Evolutionary conservation across 2,797 vertebrate species (phyloP).

Genomic region (Pantherophis alleghaniensis): DNA sequence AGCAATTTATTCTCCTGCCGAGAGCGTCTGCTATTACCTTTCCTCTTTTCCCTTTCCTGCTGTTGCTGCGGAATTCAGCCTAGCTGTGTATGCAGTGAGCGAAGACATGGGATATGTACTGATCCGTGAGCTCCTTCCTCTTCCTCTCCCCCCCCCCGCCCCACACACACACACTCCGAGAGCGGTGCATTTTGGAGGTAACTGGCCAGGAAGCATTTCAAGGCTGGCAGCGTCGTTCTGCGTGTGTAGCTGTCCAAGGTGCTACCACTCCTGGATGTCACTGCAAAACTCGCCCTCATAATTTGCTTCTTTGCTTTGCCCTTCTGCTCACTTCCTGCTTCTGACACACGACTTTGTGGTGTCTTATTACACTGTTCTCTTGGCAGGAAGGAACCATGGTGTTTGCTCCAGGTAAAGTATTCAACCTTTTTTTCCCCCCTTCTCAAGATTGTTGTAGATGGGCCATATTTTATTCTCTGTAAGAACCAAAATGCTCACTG

Average conservation of each 20-base stretch:
- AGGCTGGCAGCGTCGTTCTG: conserved; percentile 21
- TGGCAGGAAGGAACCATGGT: conserved; percentile 63
- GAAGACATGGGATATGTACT: conserved; percentile 27
- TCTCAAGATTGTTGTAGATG: neutral
- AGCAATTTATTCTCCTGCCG: conserved; percentile 68
- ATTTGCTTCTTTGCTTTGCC: neutral
- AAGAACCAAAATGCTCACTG: neutral
- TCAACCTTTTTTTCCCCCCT: neutral
- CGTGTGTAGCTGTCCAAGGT: conserved; percentile 64
- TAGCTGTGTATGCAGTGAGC: conserved; percentile 16
- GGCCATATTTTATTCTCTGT: neutral
- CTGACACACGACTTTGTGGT: neutral
- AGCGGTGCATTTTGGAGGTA: conserved; percentile 64
- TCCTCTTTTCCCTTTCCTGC: conserved; percentile 32
- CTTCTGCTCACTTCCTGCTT: neutral
- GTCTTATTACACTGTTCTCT: neutral
- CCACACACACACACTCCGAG: neutral
- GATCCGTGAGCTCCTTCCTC: conserved; percentile 37
- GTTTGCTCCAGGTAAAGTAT: conserved; percentile 68
- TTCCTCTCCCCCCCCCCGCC: conserved; percentile 32
- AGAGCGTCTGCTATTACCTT: conserved; percentile 44
- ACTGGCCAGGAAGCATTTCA: conserved; percentile 44
- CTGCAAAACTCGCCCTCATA: neutral
- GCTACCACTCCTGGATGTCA: conserved; percentile 41
- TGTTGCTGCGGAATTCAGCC: neutral